Base-by-base conservation (phyloP, 2,797 vertebrate genomes). In the Parauchenoglanis ngamensis region DNA sequence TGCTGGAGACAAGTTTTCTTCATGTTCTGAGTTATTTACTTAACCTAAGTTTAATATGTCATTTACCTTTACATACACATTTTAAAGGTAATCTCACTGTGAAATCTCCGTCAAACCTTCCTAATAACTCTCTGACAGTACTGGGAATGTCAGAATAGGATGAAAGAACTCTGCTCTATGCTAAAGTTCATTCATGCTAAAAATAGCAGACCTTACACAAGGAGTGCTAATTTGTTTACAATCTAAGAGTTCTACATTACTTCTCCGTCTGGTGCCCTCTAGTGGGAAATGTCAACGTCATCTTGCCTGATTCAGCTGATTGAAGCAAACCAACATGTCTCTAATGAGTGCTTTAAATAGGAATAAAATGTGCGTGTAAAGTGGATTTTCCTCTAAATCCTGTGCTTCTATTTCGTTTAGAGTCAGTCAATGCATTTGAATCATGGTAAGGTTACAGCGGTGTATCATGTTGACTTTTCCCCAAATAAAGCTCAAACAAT, bases 221-320 rank as follows among this genome's bases (percentile, higher is more conserved):
- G 44, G n/a, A 77, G 8, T 46, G 72, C 3, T 65, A 82, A 57
- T 76, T 15, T 65, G 49, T 79, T 46, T 90, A 67, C 52, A 85
- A 61, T 76, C 59, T n/a, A 54, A 61, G 57, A 67, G 21, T 72
- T 28, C 12, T 84, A 70, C 59, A 70, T 80, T 68, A 85, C 46
- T 25, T 87, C 72, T 67, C 35, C 8, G 52, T 83, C 85, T 90
- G 88, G 84, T 86, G 91, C 92, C 88, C 83, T 92, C 85, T 90
- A 87, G 87, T 90, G 79, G 84, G 13, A 57, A 65, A 81, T 88
- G 76, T 67, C 80, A 87, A 46, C 72, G 57, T 75, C 28, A 49
- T 72, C 83, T 88, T 72, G 21, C 40, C 44, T 61, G 59, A 56
- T 44, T 67, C 11, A 56, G 19, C 65, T 73, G 21, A 52, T 4